Evolutionary conservation across 2,888 invertebrate species (phyloP).

Genomic region (Megamerina dolium): DNA sequence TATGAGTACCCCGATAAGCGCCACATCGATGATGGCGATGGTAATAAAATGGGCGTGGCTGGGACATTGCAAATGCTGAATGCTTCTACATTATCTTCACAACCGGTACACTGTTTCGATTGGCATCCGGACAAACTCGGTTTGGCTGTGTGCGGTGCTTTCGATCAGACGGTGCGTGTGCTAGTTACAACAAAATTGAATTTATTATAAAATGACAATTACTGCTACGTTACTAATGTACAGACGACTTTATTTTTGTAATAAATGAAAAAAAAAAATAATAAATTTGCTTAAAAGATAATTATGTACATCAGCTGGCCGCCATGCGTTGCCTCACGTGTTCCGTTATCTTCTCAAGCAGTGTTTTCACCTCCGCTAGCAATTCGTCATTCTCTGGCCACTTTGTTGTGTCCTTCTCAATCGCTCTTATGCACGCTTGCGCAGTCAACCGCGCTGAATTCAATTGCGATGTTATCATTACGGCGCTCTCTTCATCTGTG

Average conservation of each 20-base stretch:
- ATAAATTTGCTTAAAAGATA: background rate
- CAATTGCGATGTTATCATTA: conserved; percentile 54
- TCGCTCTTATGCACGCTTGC: conserved; percentile 54
- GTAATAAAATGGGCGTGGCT: conserved; percentile 65
- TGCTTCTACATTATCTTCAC: conserved; percentile 73
- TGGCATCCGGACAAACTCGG: conserved; percentile 91
- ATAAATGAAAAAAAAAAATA: background rate
- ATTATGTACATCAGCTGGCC: background rate
- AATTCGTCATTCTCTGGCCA: conserved; percentile 49
- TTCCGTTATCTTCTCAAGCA: conserved; percentile 23
- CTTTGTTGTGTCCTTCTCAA: conserved; percentile 47
- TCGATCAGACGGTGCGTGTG: conserved; percentile 85
- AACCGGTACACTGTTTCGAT: conserved; percentile 83
- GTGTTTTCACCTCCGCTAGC: conserved; percentile 49
- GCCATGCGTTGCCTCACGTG: conserved; percentile 34
- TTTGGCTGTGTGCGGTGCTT: conserved; percentile 79
- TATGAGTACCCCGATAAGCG: conserved; percentile 84
- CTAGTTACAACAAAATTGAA: conserved; percentile 84
- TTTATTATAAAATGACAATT: conserved; percentile 44
- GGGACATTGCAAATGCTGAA: conserved; percentile 73
- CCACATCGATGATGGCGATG: conserved; percentile 63
- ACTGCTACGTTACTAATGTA: conserved; percentile 5
- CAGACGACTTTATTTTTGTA: background rate
- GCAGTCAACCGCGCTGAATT: conserved; percentile 57
- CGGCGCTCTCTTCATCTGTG: conserved; percentile 50